Percentiles rank a stretch among this genome's conserved stretches.
These are phyloP conservation scores for Phthorimaea operculella DNA, from an alignment of 1,140 invertebrate species.

Conservation along the genomic window DNA sequence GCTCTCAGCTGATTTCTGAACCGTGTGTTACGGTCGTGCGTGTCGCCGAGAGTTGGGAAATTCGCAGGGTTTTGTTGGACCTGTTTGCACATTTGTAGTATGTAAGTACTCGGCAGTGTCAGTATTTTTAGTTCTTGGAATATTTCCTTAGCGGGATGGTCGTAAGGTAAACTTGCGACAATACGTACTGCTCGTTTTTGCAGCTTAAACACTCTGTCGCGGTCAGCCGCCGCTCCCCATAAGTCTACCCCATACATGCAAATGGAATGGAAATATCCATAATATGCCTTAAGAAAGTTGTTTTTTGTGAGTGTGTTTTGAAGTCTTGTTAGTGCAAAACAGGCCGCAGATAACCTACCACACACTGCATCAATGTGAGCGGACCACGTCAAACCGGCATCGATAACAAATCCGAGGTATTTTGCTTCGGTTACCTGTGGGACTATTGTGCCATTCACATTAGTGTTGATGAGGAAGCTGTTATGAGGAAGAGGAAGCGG, in stretches of 20 bases:
- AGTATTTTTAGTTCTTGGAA: neutral
- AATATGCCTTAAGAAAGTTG: constrained; percentile 6
- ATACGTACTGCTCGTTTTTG: constrained; percentile 10
- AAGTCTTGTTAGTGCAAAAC: constrained; percentile 2
- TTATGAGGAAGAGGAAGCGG: no score
- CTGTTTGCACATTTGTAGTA: neutral
- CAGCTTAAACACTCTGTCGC: neutral
- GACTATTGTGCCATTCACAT: neutral
- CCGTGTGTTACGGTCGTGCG: no score
- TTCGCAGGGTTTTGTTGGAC: no score
- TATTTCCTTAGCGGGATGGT: neutral
- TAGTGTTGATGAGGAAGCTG: no score
- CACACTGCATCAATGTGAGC: constrained; percentile 1
- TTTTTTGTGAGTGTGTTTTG: neutral
- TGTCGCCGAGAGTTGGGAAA: no score
- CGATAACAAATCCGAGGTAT: constrained; percentile 3
- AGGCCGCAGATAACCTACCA: neutral
- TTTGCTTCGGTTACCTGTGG: neutral
- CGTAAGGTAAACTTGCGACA: neutral
- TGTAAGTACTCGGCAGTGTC: neutral
- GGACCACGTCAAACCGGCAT: neutral
- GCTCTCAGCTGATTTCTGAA: no score
- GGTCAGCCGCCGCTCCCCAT: constrained; percentile 4
- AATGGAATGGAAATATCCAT: constrained; percentile 10
- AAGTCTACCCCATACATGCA: constrained; percentile 4